Evolutionary conservation across 2,797 vertebrate genomes (phyloP), one percentile per base, ranked within the genome.

Genomic region (Leuciscus waleckii): DNA sequence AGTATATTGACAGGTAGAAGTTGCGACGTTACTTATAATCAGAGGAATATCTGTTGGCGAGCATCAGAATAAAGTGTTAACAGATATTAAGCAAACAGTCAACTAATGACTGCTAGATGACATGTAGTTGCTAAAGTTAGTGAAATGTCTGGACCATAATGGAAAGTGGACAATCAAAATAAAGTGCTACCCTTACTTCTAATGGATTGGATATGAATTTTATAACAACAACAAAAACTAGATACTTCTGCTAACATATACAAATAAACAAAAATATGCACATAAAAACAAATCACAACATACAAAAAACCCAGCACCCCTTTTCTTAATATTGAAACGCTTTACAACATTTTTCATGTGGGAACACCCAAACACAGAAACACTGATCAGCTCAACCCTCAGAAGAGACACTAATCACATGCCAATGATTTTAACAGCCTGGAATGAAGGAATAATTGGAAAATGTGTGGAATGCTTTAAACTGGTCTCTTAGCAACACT

Each of bases 401-500:
- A 37, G 21, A 91, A 87, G 87, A 23, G 41, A 89, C 92, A 87
- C 81, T 93, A 92, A 94, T 93, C 92, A 91, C 92, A 92, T 92
- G 92, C 92, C 90, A 94, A 93, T 94, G 90, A 93, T 93, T 94
- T 91, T 89, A 94, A 92, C 91, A 89, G 90, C 84, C 90, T 90
- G 89, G 86, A 91, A 93, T 87, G 91, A 91, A 89, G 87, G 92
- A 93, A 91, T 85, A 81, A 54, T 10, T 56, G 85, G 92, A 93
- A 92, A 91, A 94, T 41, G 91, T 91, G 81, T 91, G 88, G 93
- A 95, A 95, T 94, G 93, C 92, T 88, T 90, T 93, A 95, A 95
- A 92, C 92, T 92, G 79, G 92, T 85, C 56, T 90, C 91, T 63
- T 70, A 86, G 84, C 69, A 86, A 82, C 91, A 88, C 86, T 91